Evolutionary conservation across 2,888 invertebrate species (phyloP).

Genomic region (Parnassius apollo): DNA sequence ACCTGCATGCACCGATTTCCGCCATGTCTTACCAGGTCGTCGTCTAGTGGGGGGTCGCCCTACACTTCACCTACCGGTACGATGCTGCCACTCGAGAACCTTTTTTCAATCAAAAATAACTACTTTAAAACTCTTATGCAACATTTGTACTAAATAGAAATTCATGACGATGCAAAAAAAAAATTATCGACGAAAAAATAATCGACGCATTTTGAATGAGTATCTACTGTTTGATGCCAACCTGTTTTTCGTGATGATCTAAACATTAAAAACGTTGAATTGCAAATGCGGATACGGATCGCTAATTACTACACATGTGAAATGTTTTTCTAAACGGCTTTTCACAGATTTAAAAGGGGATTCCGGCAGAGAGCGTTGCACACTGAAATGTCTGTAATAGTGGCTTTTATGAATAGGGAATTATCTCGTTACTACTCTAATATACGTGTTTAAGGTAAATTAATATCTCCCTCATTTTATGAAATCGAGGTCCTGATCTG

Average conservation of each 20-base stretch:
- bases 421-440: slow-evolving; percentile 4
- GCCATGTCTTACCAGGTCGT: too few relatives aligned
- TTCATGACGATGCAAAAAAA: too few relatives aligned
- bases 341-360: slow-evolving; percentile 5
- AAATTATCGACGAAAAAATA: too few relatives aligned
- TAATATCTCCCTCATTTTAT: too few relatives aligned
- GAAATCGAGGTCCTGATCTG: too few relatives aligned
- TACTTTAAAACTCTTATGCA: too few relatives aligned
- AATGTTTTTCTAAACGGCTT: slow-evolving; percentile 22
- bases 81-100: too few relatives aligned
- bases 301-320: slow-evolving; percentile 25
- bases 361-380: slow-evolving; percentile 1
- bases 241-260: slow-evolving; percentile 6
- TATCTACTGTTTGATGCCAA: background rate
- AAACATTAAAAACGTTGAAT: slow-evolving; percentile 17
- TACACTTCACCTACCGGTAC: too few relatives aligned
- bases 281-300: slow-evolving; percentile 2
- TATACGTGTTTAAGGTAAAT: background rate
- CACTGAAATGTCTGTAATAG: slow-evolving; percentile 19
- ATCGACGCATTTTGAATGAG: background rate
- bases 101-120: too few relatives aligned
- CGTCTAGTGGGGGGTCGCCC: too few relatives aligned
- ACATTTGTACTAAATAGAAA: too few relatives aligned
- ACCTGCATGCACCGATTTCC: too few relatives aligned
- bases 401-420: slow-evolving; percentile 12